Percentiles rank a stretch among this genome's conserved stretches.
These are phyloP conservation scores for Oryzias sinensis DNA, from an alignment of 2,797 vertebrate species.

Conservation along the genomic window DNA sequence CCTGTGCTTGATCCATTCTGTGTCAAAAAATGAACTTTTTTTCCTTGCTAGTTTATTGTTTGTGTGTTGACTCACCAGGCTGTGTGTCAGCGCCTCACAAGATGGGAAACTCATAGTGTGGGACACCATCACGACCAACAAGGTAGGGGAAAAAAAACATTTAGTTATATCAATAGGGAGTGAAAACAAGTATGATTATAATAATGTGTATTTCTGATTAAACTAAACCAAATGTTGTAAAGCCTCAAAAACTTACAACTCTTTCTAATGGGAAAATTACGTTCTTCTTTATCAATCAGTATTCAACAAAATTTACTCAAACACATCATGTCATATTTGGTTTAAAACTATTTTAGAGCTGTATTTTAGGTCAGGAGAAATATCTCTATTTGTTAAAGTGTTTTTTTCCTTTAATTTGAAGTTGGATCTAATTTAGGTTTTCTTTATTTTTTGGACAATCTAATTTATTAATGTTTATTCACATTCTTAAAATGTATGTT, in stretches of 20 bases:
- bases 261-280: too few species aligned
- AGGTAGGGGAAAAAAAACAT: conserved; percentile 74
- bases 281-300: too few species aligned
- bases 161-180: not conserved
- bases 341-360: too few species aligned
- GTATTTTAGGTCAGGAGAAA: too few species aligned
- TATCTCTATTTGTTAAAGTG: too few species aligned
- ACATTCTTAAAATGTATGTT: too few species aligned
- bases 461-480: too few species aligned
- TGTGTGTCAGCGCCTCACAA: conserved; percentile 96
- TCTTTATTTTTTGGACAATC: too few species aligned
- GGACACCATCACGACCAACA: conserved; percentile 96
- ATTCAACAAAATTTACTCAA: too few species aligned
- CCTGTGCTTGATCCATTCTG: not conserved
- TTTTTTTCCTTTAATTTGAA: too few species aligned
- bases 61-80: conserved; percentile 62
- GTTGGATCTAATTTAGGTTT: too few species aligned
- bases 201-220: not conserved
- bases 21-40: not conserved
- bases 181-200: not conserved
- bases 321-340: too few species aligned
- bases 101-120: conserved; percentile 98
- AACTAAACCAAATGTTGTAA: not conserved
- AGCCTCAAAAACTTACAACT: not conserved
- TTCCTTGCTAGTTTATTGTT: accelerated